Evolutionary conservation across 2,113 vertebrate species (phyloP).

Genomic region (Microcebus jonahi): DNA sequence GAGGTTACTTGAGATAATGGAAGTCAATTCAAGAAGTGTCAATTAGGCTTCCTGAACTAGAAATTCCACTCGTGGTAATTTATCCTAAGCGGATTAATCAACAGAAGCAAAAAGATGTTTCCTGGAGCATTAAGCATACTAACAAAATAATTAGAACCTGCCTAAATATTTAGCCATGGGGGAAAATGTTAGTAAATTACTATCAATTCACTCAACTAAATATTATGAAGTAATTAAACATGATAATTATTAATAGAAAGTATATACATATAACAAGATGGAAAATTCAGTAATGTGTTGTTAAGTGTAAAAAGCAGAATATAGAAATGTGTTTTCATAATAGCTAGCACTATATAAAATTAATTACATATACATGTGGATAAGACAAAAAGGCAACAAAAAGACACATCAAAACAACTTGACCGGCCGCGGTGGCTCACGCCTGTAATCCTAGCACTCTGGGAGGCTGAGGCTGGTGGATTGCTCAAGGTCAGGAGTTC

Average conservation of each 20-base stretch:
- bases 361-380: background rate
- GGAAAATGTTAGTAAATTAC: slow-evolving; percentile 5
- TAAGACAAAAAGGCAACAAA: background rate
- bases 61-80: background rate
- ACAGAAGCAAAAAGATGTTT: slow-evolving; percentile 31
- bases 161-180: slow-evolving; percentile 15
- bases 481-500: too few species aligned
- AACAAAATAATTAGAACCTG: slow-evolving; percentile 69
- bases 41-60: background rate
- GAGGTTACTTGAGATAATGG: background rate
- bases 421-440: too few species aligned
- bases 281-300: slow-evolving; percentile 31
- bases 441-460: too few species aligned
- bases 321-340: slow-evolving; percentile 52
- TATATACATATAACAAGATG: slow-evolving; percentile 14
- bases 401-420: background rate
- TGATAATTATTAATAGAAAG: slow-evolving; percentile 45
- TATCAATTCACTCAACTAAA: slow-evolving; percentile 50
- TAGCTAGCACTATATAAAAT: slow-evolving; percentile 6
- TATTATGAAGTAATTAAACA: slow-evolving; percentile 61
- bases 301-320: slow-evolving; percentile 19
- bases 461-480: too few species aligned
- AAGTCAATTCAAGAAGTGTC: background rate
- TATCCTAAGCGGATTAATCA: slow-evolving; percentile 41
- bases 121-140: background rate